Evolutionary conservation across 2,113 vertebrate species (phyloP).

Genomic region (Melanotaenia duboulayi): DNA sequence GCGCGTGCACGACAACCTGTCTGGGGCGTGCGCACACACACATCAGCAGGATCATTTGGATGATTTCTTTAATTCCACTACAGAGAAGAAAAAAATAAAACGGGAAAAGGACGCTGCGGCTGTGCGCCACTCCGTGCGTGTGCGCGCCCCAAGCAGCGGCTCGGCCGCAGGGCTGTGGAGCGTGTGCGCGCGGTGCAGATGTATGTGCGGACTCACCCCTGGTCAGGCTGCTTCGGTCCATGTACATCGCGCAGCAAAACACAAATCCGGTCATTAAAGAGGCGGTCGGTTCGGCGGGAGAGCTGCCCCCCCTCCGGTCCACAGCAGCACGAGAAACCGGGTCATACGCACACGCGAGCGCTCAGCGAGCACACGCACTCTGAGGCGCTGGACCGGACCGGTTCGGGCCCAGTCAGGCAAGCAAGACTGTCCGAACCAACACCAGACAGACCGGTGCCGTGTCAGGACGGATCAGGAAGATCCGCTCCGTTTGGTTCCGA

Average conservation of each 20-base stretch:
- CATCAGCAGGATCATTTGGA: not conserved
- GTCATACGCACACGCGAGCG: slow-evolving; percentile 20
- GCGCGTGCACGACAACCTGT: slow-evolving; percentile 38
- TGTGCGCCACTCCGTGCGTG: slow-evolving; percentile 5
- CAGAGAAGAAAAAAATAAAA: not conserved
- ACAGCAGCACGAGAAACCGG: slow-evolving; percentile 64
- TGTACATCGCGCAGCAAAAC: slow-evolving; percentile 87
- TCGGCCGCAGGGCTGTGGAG: not conserved
- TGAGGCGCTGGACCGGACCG: not conserved
- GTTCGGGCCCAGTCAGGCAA: not conserved
- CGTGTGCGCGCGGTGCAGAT: slow-evolving; percentile 8
- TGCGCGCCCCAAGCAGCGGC: not conserved
- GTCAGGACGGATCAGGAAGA: slow-evolving; percentile 35
- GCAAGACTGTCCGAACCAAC: slow-evolving; percentile 28
- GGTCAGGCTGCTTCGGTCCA: slow-evolving; percentile 85
- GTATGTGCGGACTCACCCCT: slow-evolving; percentile 75
- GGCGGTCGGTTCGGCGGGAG: slow-evolving; percentile 71
- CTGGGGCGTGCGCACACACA: slow-evolving; percentile 22
- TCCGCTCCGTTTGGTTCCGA: slow-evolving; percentile 48
- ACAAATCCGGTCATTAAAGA: slow-evolving; percentile 87
- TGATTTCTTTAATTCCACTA: not conserved
- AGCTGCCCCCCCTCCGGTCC: slow-evolving; percentile 77
- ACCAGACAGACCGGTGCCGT: slow-evolving; percentile 32
- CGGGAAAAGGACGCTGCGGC: slow-evolving; percentile 6
- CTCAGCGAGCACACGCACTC: slow-evolving; percentile 4